phyloP scores from a whole-genome alignment of 1,140 invertebrate genomes.

The Sitophilus oryzae region DNA sequence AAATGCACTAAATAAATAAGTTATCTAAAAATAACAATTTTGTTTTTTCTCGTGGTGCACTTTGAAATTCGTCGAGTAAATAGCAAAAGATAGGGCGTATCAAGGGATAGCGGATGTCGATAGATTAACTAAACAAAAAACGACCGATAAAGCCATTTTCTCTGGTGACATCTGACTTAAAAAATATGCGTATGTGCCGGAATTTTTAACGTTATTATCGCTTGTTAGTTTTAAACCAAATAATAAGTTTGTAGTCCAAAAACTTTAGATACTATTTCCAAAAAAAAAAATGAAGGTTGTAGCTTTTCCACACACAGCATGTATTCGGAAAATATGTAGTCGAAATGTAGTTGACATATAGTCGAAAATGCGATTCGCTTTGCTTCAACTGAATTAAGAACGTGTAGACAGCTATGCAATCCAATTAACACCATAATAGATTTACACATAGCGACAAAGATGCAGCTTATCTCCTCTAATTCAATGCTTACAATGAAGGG shows the following conservation, averaged over 20 bases:
- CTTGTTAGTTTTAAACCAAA: neutral
- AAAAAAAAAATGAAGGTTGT: too few species aligned
- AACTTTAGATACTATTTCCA: too few species aligned
- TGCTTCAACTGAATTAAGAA: too few species aligned
- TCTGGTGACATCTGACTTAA: slow-evolving; percentile 1
- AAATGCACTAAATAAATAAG: slow-evolving; percentile 36
- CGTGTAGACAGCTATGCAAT: too few species aligned
- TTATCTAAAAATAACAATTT: slow-evolving; percentile 42
- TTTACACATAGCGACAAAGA: too few species aligned
- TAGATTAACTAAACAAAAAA: slow-evolving; percentile 36
- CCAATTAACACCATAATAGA: too few species aligned
- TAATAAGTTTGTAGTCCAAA: neutral
- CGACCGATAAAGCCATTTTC: slow-evolving; percentile 20
- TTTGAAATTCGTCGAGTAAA: slow-evolving; percentile 39
- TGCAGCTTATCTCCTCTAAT: too few species aligned
- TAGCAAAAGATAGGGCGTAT: slow-evolving; percentile 37
- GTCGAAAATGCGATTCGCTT: too few species aligned
- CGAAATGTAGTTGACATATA: too few species aligned
- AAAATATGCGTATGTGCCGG: slow-evolving; percentile 2
- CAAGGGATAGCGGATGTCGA: slow-evolving; percentile 38
- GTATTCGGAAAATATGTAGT: too few species aligned
- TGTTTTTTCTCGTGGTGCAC: slow-evolving; percentile 39
- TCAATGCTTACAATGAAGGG: too few species aligned
- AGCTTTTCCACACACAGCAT: too few species aligned
- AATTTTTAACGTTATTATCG: slow-evolving; percentile 3